These are phyloP conservation scores for Phylloscopus trochilus DNA, from an alignment of 2,113 vertebrate species.

Conservation along the genomic window DNA sequence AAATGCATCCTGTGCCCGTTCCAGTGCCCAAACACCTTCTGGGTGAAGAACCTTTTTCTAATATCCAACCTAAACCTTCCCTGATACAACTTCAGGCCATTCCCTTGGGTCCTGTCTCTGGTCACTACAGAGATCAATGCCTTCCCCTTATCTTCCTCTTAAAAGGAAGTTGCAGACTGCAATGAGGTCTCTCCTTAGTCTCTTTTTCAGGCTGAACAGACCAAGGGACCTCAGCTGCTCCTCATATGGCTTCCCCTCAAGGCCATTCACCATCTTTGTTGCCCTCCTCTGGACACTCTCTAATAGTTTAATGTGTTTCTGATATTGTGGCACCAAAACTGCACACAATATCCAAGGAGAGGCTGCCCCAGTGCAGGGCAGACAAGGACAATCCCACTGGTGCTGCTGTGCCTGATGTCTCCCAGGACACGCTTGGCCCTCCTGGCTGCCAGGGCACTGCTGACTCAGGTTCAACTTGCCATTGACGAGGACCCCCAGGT, in stretches of 20 bases:
- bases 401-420: background rate
- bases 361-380: fast-evolving
- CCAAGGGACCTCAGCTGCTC: fast-evolving
- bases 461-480: fast-evolving
- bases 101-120: background rate
- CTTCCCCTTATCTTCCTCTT: background rate
- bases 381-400: background rate
- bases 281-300: background rate
- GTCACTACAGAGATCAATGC: background rate
- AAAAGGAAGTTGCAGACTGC: background rate
- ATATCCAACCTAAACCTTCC: background rate
- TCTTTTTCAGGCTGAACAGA: background rate
- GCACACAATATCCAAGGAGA: fast-evolving
- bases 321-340: background rate
- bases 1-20: background rate
- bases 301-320: background rate
- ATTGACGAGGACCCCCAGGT: fast-evolving
- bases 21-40: background rate
- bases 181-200: background rate
- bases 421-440: fast-evolving
- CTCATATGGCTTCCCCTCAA: fast-evolving
- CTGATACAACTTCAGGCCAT: background rate
- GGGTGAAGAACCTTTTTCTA: background rate
- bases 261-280: background rate
- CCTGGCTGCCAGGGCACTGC: background rate